A percentile compares a stretch with the other conserved stretches of the same genome.
Evolutionary conservation across 2,113 vertebrate genomes (phyloP).

Genomic region (Tringa solitaria): DNA sequence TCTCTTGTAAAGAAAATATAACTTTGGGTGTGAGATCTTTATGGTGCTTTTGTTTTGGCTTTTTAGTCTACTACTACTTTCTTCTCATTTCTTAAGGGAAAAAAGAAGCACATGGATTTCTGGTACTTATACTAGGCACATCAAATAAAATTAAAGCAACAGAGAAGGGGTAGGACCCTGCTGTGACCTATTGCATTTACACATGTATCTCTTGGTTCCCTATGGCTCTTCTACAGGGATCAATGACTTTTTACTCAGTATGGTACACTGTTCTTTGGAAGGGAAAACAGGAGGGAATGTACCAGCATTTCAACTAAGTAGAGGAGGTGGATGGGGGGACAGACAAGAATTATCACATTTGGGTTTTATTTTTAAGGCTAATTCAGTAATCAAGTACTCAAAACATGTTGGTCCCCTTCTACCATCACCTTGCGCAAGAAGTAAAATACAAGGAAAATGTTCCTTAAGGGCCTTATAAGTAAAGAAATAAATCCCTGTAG

Average conservation of each 20-base stretch:
- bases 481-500: background rate
- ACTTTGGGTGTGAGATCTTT: background rate
- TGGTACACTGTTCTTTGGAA: background rate
- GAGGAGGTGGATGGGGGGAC: background rate
- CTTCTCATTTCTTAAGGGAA: background rate
- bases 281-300: background rate
- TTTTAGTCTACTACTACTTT: background rate
- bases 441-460: background rate
- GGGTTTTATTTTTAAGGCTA: background rate
- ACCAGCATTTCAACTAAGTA: background rate
- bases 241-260: slow-evolving; percentile 1
- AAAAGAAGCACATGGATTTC: background rate
- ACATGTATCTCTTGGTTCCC: background rate
- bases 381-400: background rate
- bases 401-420: background rate
- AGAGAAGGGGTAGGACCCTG: background rate
- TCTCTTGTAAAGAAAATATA: background rate
- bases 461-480: background rate
- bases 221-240: background rate
- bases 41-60: background rate
- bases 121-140: background rate
- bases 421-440: background rate
- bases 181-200: background rate
- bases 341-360: background rate
- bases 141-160: slow-evolving; percentile 14